Conservation (phyloP, 1,140 invertebrate species). For the Zophobas atratus region DNA sequence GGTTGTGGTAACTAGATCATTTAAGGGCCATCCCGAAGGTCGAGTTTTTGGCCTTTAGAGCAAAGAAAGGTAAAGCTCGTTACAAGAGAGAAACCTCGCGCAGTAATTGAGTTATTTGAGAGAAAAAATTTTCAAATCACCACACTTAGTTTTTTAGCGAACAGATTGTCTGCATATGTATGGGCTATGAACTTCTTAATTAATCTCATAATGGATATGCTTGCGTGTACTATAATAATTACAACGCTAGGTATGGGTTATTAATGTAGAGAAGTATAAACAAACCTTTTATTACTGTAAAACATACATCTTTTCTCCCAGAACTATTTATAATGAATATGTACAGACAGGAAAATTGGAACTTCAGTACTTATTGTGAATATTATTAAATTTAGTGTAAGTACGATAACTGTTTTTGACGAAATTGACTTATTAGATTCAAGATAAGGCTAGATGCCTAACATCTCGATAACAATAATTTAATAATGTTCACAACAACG, state of each 20-base stretch:
- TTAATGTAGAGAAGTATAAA: constrained; percentile 15
- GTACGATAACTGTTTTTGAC: constrained; percentile 27
- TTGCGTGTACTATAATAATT: too few species aligned
- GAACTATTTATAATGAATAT: constrained; percentile 54
- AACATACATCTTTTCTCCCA: constrained; percentile 60
- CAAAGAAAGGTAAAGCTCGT: too few species aligned
- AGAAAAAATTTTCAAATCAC: too few species aligned
- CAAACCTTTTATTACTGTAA: constrained; percentile 56
- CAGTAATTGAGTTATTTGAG: too few species aligned
- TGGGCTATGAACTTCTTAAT: too few species aligned
- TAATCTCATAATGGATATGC: too few species aligned
- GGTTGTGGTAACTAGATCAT: too few species aligned
- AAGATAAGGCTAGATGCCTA: background rate
- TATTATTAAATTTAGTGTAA: constrained; percentile 46
- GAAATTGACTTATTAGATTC: background rate
- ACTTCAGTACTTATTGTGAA: constrained; percentile 47
- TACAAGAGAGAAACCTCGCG: too few species aligned
- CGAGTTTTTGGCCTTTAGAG: too few species aligned
- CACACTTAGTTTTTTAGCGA: too few species aligned
- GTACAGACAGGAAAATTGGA: constrained; percentile 58
- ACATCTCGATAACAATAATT: background rate
- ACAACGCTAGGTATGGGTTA: background rate
- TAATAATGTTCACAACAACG: constrained; percentile 32
- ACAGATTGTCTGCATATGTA: too few species aligned
- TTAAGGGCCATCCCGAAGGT: too few species aligned